Conservation (phyloP, 2,113 vertebrate species). For the Catharus bicknelli region DNA sequence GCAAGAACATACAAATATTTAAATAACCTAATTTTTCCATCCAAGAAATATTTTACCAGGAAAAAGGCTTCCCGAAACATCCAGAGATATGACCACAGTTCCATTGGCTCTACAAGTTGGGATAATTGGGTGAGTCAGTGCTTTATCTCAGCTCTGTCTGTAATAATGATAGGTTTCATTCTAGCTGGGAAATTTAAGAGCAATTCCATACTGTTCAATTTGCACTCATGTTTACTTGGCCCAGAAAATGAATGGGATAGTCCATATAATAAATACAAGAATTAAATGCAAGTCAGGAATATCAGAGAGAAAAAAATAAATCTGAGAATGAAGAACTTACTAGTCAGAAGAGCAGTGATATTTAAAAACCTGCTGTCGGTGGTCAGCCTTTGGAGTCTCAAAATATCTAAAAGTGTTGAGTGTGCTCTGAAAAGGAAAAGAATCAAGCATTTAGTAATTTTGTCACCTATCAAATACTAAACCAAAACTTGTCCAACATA, state of each 20-base stretch:
- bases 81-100: background rate
- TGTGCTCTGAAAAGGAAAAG: constrained; percentile 36
- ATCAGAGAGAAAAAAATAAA: background rate
- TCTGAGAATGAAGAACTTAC: constrained; percentile 22
- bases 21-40: background rate
- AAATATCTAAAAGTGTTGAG: background rate
- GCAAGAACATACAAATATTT: background rate
- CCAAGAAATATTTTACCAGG: background rate
- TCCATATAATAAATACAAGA: background rate
- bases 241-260: background rate
- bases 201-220: background rate
- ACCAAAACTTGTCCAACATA: background rate
- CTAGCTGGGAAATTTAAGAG: background rate
- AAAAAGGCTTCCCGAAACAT: background rate
- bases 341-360: constrained; percentile 4
- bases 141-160: background rate
- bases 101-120: background rate
- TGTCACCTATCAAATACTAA: background rate
- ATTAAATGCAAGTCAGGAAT: background rate
- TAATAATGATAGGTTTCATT: background rate
- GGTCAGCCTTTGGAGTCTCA: background rate
- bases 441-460: background rate
- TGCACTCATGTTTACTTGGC: background rate
- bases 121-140: background rate
- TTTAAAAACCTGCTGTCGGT: background rate